phyloP scores from a whole-genome alignment of 2,888 invertebrate genomes.

The Agriopis leucophaearia region DNA sequence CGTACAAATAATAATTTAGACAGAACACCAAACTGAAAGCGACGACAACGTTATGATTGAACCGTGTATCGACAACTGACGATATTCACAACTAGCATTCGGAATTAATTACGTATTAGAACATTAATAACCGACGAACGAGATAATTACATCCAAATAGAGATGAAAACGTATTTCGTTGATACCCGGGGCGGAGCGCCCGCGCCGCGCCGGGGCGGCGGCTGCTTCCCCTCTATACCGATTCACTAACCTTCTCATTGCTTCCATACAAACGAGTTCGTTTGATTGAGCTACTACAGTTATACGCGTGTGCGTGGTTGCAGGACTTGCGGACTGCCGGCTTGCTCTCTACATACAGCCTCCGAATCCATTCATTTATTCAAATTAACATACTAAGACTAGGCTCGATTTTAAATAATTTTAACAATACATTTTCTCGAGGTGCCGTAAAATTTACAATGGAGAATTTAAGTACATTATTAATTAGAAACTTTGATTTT shows the following conservation, averaged over 20 bases:
- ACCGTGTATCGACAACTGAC: conserved; percentile 46
- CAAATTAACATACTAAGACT: conserved; percentile 84
- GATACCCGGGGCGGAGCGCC: conserved; percentile 4
- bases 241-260: conserved; percentile 85
- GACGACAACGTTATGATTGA: not conserved
- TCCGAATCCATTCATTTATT: conserved; percentile 67
- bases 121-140: conserved; percentile 70
- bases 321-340: conserved; percentile 46
- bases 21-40: conserved; percentile 54
- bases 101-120: conserved; percentile 72
- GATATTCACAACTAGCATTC: conserved; percentile 59
- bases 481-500: conserved; percentile 84
- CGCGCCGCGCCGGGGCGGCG: conserved; percentile 33
- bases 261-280: conserved; percentile 69
- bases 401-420: conserved; percentile 82
- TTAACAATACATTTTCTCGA: conserved; percentile 74
- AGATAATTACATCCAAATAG: conserved; percentile 72
- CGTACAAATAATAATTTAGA: conserved; percentile 50
- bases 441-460: conserved; percentile 84
- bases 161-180: conserved; percentile 62
- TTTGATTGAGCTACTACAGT: conserved; percentile 64
- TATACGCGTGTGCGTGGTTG: conserved; percentile 62
- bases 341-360: conserved; percentile 55
- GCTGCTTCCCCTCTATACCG: conserved; percentile 65
- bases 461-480: conserved; percentile 85